Percentiles rank a stretch among this genome's conserved stretches.
Evolutionary conservation across 2,797 vertebrate species (phyloP).

Genomic region (Rhincodon typus): DNA sequence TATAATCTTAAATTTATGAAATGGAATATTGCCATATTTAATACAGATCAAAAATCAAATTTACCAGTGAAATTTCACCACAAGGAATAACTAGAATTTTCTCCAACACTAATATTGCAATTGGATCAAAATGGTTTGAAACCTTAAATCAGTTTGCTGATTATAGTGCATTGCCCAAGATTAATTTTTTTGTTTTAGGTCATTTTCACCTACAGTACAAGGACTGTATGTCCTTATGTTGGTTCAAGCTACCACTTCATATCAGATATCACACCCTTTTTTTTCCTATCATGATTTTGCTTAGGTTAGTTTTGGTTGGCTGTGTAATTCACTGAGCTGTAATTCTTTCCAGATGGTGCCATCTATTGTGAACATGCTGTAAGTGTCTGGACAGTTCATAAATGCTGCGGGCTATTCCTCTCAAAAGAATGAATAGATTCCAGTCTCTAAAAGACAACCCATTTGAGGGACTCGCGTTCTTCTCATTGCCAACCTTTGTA

Average conservation of each 20-base stretch:
- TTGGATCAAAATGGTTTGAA: background rate
- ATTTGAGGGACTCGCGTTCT: background rate
- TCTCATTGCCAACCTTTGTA: background rate
- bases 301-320: background rate
- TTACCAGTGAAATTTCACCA: background rate
- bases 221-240: no score
- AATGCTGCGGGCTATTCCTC: background rate
- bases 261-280: background rate
- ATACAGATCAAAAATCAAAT: background rate
- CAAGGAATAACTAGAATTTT: background rate
- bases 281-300: background rate
- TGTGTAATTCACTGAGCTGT: background rate
- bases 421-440: background rate
- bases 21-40: background rate
- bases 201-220: background rate
- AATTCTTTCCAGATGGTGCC: conserved; percentile 34
- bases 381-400: background rate
- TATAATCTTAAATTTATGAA: background rate
- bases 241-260: conserved; percentile 8
- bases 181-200: background rate
- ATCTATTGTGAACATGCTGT: conserved; percentile 8
- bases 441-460: background rate
- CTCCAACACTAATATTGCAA: background rate
- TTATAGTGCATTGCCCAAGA: background rate
- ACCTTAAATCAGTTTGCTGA: background rate